These are phyloP conservation scores for Podiceps cristatus DNA, from an alignment of 2,113 vertebrate species.

Conservation along the genomic window DNA sequence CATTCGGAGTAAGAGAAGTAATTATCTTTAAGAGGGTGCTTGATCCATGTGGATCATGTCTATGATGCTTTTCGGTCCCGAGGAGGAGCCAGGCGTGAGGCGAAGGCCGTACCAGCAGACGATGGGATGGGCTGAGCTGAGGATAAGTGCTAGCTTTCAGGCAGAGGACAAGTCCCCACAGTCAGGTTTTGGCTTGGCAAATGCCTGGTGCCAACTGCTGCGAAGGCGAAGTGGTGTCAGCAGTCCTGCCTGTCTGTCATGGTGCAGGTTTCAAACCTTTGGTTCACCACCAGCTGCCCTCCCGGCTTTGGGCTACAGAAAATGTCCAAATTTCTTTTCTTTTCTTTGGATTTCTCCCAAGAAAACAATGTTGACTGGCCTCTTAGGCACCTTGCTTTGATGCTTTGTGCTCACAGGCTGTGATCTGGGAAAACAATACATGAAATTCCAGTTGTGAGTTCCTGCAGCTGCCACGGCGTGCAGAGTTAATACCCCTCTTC, in stretches of 20 bases:
- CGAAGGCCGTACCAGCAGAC: background rate
- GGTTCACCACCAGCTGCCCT: background rate
- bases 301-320: background rate
- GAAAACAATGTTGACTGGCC: background rate
- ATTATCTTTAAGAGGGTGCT: background rate
- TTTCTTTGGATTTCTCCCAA: background rate
- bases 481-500: background rate
- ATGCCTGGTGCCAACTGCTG: background rate
- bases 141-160: background rate
- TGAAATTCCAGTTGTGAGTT: background rate
- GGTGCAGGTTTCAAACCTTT: background rate
- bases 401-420: background rate
- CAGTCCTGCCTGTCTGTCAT: background rate
- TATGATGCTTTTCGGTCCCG: background rate
- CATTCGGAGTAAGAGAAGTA: background rate
- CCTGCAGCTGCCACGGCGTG: background rate
- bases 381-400: background rate
- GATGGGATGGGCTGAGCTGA: background rate
- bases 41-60: accelerated
- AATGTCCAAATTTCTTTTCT: background rate
- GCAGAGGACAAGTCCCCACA: background rate
- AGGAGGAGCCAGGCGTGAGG: background rate
- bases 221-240: accelerated
- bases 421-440: accelerated
- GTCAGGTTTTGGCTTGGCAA: background rate